Base-by-base conservation (phyloP, 2,797 vertebrate genomes). In the Crocidura indochinensis region DNA sequence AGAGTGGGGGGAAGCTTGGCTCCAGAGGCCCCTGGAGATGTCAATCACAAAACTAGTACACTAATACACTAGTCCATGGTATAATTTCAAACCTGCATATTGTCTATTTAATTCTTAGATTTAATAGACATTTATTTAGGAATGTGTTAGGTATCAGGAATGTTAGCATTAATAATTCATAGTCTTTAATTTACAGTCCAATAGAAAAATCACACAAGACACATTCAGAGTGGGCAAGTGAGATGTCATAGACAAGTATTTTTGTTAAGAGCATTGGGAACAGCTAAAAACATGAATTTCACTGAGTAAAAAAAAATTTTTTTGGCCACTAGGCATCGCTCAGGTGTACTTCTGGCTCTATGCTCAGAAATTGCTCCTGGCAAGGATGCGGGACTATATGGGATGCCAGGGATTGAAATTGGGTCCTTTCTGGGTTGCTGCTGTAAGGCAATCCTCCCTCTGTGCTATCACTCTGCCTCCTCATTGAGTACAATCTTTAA, bases 41-140 rank as follows among this genome's bases (percentile, higher is more conserved):
- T 38, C n/a, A 38, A 5, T 38, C 38, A 38, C 2, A 38, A 38
- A 38, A 38, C 38, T 38, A 38, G 38, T 38, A 38, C 38, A 38
- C 38, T 38, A 38, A 5, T 38, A 38, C 38, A 38, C 38, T 38
- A 38, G 38, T 38, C 38, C 38, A 84, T 3, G 86, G 68, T 29
- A 11, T 26, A 27, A 6, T 81, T 68, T 91, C 80, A 20, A 27
- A 84, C 38, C 3, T 68, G 29, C 2, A 76, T 20, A 2, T 80
- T 91, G 24, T 73, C 15, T 44, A 62, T 64, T 75, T 84, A 71
- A 79, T 51, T 51, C 72, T 60, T 67, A 80, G 46, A 83, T 78
- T 62, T 62, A 74, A 19, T 87, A 92, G 62, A 69, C 29, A 56
- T 65, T 75, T 53, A 72, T 38, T 85, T 83, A 71, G 22, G 38